Base-by-base conservation (phyloP, 1,140 invertebrate species). In the Heliconius eleuchia region DNA sequence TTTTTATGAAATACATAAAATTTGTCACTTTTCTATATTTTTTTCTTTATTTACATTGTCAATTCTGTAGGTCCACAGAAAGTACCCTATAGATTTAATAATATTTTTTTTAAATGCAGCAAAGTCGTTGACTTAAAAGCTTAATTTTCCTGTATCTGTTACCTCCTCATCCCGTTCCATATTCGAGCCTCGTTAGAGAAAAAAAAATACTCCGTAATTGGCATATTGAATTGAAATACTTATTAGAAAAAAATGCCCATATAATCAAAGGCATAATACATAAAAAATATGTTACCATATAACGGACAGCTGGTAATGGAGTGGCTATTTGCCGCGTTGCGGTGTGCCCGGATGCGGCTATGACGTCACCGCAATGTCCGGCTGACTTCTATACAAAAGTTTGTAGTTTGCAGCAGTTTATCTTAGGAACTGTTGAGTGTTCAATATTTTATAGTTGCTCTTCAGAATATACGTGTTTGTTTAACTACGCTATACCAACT, bases 321-420 rank as follows among this genome's bases (percentile, higher is more conserved):
- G 76, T 80, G 82, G 78, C 74, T 74, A 78, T 83, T 80, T 80
- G 73, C 77, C 80, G 75, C 76, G 79, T 77, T 83, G 82, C 82
- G 82, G 82, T 81, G 74, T 66, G 80, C 73, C 75, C 74, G 83
- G 84, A 82, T 88, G 87, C 87, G 83, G 85, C 46, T 57, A 74
- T 87, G 87, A 87, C 87, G 85, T 86, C 87, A 88, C 71, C 50
- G 30, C 57, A 55, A 72, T 57, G 78, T 76, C 81, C 74, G 76
- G 73, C 74, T 71, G 30, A 73, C 78, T 73, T 66, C 60, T 66
- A 66, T 13, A 66, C 60, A 66, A 66, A 66, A 66, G 60, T 66
- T 66, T 30, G 13, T 66, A 66, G 60, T 66, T 66, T 16, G 23
- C 23, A 66, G 13, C 60, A 66, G 60, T 66, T 66, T 66, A 66